Base-by-base conservation (phyloP, 1,140 invertebrate species). In the Vollenhovia emeryi region DNA sequence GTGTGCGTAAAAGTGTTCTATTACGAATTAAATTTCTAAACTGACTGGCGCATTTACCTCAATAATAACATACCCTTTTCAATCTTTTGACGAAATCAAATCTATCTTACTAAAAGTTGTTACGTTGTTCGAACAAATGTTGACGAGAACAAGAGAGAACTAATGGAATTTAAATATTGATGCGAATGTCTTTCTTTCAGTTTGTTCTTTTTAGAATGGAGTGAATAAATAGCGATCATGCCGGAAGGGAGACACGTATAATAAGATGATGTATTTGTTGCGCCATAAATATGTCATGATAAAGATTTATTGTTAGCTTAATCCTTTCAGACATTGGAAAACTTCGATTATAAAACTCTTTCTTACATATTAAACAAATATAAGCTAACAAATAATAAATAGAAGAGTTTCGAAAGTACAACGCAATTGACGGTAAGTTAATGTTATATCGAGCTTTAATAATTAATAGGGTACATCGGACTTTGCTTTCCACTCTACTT, bases 151-250 rank as follows among this genome's bases (percentile, higher is more conserved):
- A 11, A 40, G 5, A 13, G 8, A 59, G 9, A 75, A 43, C 2
- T 36, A 7, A 27, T 55, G 52, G 15, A 75, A 75, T 59, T 59
- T 75, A 40, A 75, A 76, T 43, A 36, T 43, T 5, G 21, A 30
- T 60, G 27, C 8, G 18, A 27, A 6, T 45, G 15, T 45, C 24
- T 75, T 43, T 60, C 52, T 40, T 62, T 43, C 11, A 2, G n/a
- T 30, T 73, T 21, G 6, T 36, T 36, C 30, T 55, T 33, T 73
- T 73, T 24, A 52, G 18, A 55, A 33, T 0, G 8, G 3, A 48
- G 36, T 4, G 18, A 1, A 24, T 73, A 52, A 73, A 73, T 52
- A 73, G 27, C 11, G 8, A 73, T 52, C 9, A 52, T 33, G 0
- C 3, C 69, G n/a, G 4, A 62, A 62, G 7, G 18, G 8, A 55